Percentiles rank a stretch among this genome's conserved stretches.
These are phyloP conservation scores for Ascaphus truei DNA, from an alignment of 2,113 vertebrate species.

Conservation along the genomic window DNA sequence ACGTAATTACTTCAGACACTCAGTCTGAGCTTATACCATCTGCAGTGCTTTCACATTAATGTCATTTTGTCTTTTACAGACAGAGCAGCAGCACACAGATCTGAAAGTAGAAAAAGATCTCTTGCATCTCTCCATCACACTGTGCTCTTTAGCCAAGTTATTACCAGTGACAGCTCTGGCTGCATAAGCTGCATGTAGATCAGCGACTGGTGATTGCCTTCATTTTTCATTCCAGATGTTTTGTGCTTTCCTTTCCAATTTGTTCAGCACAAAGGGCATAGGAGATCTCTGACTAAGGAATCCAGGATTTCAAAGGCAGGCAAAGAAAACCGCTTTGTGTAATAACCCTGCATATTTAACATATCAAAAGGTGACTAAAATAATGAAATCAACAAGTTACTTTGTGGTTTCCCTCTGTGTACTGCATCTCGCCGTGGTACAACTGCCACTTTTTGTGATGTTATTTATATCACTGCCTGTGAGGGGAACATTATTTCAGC, in stretches of 20 bases:
- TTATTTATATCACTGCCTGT: too few relatives aligned
- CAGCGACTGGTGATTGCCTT: background rate
- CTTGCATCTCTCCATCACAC: slow-evolving; percentile 3
- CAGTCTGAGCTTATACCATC: background rate
- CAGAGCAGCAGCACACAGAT: background rate
- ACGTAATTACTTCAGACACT: background rate
- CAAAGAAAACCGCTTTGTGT: too few relatives aligned
- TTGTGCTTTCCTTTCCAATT: background rate
- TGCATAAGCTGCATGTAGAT: slow-evolving; percentile 9
- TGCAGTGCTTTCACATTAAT: background rate
- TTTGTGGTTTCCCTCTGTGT: too few relatives aligned
- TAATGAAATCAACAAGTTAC: too few relatives aligned
- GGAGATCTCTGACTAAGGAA: background rate
- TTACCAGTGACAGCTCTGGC: slow-evolving; percentile 16
- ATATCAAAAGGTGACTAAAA: too few relatives aligned
- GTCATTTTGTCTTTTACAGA: slow-evolving; percentile 8
- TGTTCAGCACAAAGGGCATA: background rate
- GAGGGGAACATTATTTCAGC: too few relatives aligned
- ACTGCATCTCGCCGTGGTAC: too few relatives aligned
- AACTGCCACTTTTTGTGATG: too few relatives aligned
- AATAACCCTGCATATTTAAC: too few relatives aligned
- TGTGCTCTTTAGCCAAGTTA: slow-evolving; percentile 9
- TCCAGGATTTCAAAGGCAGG: too few relatives aligned
- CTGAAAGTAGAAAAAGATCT: background rate
- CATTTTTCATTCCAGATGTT: background rate